phyloP scores from a whole-genome alignment of 2,888 invertebrate genomes.

The Pegoplata infirma region DNA sequence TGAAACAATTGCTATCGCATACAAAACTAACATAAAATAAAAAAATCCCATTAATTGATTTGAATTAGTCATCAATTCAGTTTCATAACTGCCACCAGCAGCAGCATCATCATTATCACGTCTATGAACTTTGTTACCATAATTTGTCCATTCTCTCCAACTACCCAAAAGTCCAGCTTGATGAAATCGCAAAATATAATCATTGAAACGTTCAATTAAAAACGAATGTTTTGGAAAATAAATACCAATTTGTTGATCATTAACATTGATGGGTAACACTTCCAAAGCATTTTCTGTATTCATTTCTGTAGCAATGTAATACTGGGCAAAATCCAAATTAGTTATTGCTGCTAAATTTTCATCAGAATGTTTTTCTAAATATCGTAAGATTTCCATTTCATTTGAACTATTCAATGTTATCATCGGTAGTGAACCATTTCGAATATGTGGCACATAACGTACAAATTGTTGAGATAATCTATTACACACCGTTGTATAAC shows the following conservation, averaged over 20 bases:
- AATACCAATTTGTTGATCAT: no score
- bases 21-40: neutral
- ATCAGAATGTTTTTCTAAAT: slow-evolving; percentile 4
- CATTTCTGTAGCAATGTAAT: neutral
- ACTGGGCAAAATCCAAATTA: neutral
- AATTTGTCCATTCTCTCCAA: slow-evolving; percentile 13
- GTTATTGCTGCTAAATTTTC: neutral
- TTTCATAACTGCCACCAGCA: neutral
- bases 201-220: slow-evolving; percentile 25
- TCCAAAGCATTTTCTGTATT: neutral
- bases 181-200: slow-evolving; percentile 12
- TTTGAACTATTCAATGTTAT: neutral
- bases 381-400: slow-evolving; percentile 14
- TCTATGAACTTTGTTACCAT: neutral
- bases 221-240: slow-evolving; percentile 45
- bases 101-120: neutral
- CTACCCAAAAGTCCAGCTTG: neutral
- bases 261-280: neutral
- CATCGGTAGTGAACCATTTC: no score
- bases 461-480: neutral
- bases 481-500: slow-evolving; percentile 9
- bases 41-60: neutral
- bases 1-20: slow-evolving; percentile 22
- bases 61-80: slow-evolving; percentile 20
- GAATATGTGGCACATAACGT: neutral